phyloP scores from a whole-genome alignment of 2,797 vertebrate species.

The Pogoniulus pusillus region DNA sequence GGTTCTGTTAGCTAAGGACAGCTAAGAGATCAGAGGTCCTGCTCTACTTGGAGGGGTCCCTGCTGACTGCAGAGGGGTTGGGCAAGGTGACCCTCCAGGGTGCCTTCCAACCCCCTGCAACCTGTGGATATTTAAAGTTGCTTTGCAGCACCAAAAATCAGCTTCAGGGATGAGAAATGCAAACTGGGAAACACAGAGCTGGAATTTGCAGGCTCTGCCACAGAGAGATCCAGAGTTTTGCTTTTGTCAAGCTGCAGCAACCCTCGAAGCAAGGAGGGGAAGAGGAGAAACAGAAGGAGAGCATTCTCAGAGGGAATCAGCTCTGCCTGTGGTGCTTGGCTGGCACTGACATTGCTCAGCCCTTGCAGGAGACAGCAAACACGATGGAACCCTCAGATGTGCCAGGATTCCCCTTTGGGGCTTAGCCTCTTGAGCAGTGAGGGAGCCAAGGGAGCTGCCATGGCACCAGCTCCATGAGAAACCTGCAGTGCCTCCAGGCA shows the following conservation, averaged over 20 bases:
- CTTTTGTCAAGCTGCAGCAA: slow-evolving; percentile 37
- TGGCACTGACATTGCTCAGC: not conserved
- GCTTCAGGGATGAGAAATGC: slow-evolving; percentile 75
- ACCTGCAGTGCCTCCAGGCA: not conserved
- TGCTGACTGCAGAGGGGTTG: no score
- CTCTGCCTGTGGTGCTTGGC: slow-evolving; percentile 68
- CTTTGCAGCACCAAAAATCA: slow-evolving; percentile 70
- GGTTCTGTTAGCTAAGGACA: slow-evolving; percentile 44
- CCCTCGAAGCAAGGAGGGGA: slow-evolving; percentile 71
- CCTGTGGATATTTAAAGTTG: slow-evolving; percentile 66
- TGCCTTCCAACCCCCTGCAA: no score
- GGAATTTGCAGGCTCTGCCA: slow-evolving; percentile 67
- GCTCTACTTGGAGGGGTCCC: no score
- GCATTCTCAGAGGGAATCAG: slow-evolving; percentile 60
- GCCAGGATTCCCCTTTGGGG: not conserved
- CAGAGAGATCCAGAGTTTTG: slow-evolving; percentile 68
- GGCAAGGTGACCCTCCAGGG: no score
- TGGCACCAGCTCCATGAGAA: not conserved
- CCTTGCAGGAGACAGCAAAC: slow-evolving; percentile 17
- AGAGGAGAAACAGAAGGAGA: slow-evolving; percentile 54
- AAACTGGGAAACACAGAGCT: slow-evolving; percentile 63
- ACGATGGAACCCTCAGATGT: slow-evolving; percentile 3
- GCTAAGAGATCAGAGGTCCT: slow-evolving; percentile 1
- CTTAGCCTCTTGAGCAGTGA: not conserved
- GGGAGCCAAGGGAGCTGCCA: not conserved